Evolutionary conservation across 2,113 vertebrate genomes (phyloP), one percentile per base, ranked within the genome.

Genomic region (Theropithecus gelada): DNA sequence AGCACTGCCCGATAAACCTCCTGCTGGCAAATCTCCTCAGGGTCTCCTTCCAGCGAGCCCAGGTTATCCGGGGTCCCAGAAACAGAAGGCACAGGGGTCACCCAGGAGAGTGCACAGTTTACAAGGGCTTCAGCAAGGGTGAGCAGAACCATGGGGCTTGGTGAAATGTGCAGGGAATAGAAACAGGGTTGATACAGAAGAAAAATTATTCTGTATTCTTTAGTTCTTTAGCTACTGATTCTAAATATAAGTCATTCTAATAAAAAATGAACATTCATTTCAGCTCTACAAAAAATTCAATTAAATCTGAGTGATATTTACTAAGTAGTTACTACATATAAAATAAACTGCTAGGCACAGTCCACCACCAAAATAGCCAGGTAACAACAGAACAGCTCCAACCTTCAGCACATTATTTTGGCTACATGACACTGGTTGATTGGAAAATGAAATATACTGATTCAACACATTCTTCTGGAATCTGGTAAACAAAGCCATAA

Each of bases 361-460:
- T 40, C n/a, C 8, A 52, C n/a, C 14, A 68, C 68, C 55, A 52
- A 68, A 57, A 82, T 16, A 95, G 40, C 64, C 57, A n/a, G 5
- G 61, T 82, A 75, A 43, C 32, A 64, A 84, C 13, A 93, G 40
- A 95, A 86, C 8, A 48, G 61, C 30, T 48, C 13, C 89, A 32
- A 85, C 25, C 17, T 81, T 83, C 50, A 78, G 18, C 72, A 96
- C 64, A 57, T 93, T 80, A 35, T 50, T 70, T 68, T 91, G 66
- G n/a, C 48, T 75, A 88, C 61, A 61, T 73, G 5, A 27, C 61
- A 14, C n/a, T 68, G n/a, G 86, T 66, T 88, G 48, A 70, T 64
- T 90, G 91, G 87, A 96, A 96, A 89, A 78, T 92, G 83, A 93
- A 75, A 87, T 87, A 57, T 78, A 91, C 72, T 23, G 64, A 93